Evolutionary conservation across 1,140 invertebrate species (phyloP), one percentile per base, ranked within the genome.

Genomic region (Carposina sasakii): DNA sequence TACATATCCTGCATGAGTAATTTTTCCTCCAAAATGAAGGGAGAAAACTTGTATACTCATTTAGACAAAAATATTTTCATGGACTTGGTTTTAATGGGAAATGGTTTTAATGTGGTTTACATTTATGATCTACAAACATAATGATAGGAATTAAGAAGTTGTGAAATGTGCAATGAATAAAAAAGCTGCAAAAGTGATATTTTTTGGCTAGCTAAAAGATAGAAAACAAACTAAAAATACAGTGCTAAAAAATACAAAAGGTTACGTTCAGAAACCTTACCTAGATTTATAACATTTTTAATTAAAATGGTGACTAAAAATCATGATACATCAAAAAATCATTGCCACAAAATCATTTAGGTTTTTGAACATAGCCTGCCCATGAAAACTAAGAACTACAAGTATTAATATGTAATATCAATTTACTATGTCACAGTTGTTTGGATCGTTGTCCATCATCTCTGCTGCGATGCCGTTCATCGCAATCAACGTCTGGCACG

Each of bases 261-360:
- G 76, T 76, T 83, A 83, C 76, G 79, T 83, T 83, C 79, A 81
- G 74, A 81, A 83, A 83, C 76, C 76, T 63, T 57, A 69, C 57
- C 67, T 69, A 60, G 23, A 43, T 40, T 49, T 26, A 55, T 5
- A 52, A n/a, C 58, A 59, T 63, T 63, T 67, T 13, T 46, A 71
- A 68, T 65, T 68, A n/a, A n/a, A n/a, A n/a, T n/a, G n/a, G n/a
- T n/a, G n/a, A n/a, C n/a, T n/a, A n/a, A n/a, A n/a, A n/a, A n/a
- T n/a, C n/a, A n/a, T n/a, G n/a, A n/a, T n/a, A n/a, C n/a, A n/a
- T n/a, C n/a, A n/a, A n/a, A n/a, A n/a, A n/a, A n/a, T n/a, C n/a
- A n/a, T n/a, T n/a, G n/a, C 24, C 50, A 52, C 44, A 58, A 52
- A 48, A 33, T 34, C 13, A 12, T 43, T 61, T 23, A 73, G 76